phyloP scores from a whole-genome alignment of 2,797 vertebrate species.

The Adrianichthys oophorus region DNA sequence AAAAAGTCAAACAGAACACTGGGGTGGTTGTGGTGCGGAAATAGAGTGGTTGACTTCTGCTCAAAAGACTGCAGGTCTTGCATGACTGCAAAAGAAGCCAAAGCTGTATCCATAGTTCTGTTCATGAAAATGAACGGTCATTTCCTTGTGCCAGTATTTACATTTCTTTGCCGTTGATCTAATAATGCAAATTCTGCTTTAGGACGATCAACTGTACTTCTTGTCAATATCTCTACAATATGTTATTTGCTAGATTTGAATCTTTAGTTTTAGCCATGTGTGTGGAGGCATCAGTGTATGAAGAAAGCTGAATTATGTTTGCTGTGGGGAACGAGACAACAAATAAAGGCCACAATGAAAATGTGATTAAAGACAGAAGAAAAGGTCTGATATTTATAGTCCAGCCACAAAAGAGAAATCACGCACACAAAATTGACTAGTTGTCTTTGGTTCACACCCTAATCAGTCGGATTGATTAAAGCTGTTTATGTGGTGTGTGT shows the following conservation, averaged over 20 bases:
- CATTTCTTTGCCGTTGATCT: background rate
- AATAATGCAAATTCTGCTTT: background rate
- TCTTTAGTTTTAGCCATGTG: background rate
- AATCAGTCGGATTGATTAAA: conserved; percentile 49
- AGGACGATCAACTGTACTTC: background rate
- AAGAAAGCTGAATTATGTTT: conserved; percentile 10
- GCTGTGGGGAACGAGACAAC: background rate
- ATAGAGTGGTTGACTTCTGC: too few relatives aligned
- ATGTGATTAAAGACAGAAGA: conserved; percentile 37
- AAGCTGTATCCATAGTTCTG: background rate
- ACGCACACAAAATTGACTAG: conserved; percentile 29
- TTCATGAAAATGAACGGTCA: background rate
- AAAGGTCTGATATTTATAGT: conserved; percentile 26
- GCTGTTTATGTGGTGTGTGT: conserved; percentile 1
- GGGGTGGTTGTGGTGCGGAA: too few relatives aligned
- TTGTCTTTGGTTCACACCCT: conserved; percentile 30
- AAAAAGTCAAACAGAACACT: background rate
- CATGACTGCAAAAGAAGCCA: background rate
- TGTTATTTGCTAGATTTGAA: background rate
- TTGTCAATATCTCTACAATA: background rate
- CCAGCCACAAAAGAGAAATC: conserved; percentile 10
- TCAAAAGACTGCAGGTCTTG: too few relatives aligned
- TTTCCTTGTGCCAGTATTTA: background rate
- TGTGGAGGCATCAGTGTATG: background rate
- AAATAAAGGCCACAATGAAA: conserved; percentile 12